Conservation (phyloP, 2,797 vertebrate species). For the Coregonus ussuriensis region DNA sequence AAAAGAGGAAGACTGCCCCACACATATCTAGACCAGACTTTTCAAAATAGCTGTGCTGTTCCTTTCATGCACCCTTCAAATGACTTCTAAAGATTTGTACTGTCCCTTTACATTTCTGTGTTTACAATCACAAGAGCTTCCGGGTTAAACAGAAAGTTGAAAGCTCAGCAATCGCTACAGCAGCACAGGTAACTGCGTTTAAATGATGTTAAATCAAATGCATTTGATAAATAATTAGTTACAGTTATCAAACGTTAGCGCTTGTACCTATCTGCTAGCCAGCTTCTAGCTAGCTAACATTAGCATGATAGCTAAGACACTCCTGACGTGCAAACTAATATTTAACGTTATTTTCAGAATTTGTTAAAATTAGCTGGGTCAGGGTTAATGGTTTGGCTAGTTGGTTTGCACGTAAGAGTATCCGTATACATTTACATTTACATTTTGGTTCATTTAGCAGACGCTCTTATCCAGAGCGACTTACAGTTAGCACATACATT, state of each 20-base stretch:
- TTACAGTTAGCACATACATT: too few species aligned
- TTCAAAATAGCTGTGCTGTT: not conserved
- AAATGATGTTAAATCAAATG: too few species aligned
- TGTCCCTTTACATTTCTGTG: constrained; percentile 43
- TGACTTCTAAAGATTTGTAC: not conserved
- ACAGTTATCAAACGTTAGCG: too few species aligned
- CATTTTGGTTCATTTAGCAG: too few species aligned
- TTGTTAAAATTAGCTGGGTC: not conserved
- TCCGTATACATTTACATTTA: too few species aligned
- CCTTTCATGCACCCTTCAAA: not conserved
- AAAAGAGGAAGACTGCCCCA: too few species aligned
- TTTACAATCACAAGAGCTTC: constrained; percentile 48
- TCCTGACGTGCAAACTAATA: not conserved
- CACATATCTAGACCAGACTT: not conserved
- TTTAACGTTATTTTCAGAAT: not conserved
- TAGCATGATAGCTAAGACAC: not conserved
- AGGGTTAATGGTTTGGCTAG: not conserved
- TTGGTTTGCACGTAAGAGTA: too few species aligned
- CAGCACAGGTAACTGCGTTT: not conserved
- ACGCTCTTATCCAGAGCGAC: too few species aligned
- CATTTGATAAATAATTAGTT: too few species aligned
- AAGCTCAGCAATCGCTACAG: constrained; percentile 8
- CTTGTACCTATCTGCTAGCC: too few species aligned
- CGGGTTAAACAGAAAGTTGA: constrained; percentile 34
- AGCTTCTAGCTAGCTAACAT: not conserved